Base-by-base conservation (phyloP, 1,140 invertebrate species). In the Temnothorax curvispinosus region DNA sequence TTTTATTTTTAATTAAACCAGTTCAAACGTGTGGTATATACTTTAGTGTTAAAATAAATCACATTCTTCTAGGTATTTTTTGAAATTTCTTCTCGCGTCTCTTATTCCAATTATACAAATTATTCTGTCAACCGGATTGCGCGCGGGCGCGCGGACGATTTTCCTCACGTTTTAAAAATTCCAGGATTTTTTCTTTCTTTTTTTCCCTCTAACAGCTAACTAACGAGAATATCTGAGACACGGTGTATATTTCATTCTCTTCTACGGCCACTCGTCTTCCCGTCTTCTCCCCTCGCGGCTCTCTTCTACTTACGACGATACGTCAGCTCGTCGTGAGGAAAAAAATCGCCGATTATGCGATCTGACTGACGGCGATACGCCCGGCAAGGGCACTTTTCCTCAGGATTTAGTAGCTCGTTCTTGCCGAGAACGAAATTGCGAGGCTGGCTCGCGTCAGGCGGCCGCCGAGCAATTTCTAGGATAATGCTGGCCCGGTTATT, bases 341-440 rank as follows among this genome's bases (percentile, higher is more conserved):
- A 80, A 90, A 90, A 88, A 90, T 84, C 82, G 80, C 84, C 89
- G 75, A 89, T 90, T 85, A 90, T 84, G 85, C 84, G 82, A 69
- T 88, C 50, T 58, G 38, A 81, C 77, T 81, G 77, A 82, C 80
- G 67, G 6, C 80, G 80, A 82, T 82, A 84, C 80, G 71, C 77
- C 78, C 78, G 52, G 52, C 38, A 27, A 74, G 58, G 58, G 72
- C 76, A 84, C 56, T 71, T 64, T 75, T 84, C 78, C 44, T 50
- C 38, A 21, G 38, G 74, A 78, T 85, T 85, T 64, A 85, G 74
- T 78, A 38, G 74, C 72, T 65, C 60, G 60, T 78, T 67, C 74
- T 64, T 65, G 72, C 58, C 58, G 27, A 72, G 52, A 4, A 87
- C 54, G 44, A 75, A 84, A 84, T 84, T 84, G 69, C 80, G 69